Conservation (phyloP, 2,888 invertebrate genomes). For the Blastobasis adustella region DNA sequence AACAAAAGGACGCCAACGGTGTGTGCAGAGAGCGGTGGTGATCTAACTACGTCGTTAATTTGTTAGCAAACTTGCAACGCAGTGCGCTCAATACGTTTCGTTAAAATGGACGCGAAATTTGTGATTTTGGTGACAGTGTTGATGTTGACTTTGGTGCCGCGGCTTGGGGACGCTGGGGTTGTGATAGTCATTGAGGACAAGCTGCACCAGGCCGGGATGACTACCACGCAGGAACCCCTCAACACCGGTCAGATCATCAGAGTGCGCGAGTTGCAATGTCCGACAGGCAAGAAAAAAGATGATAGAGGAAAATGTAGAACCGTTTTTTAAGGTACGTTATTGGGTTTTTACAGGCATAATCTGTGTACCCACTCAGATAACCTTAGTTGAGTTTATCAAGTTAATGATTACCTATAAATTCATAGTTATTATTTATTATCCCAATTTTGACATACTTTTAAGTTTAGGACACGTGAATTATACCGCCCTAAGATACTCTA, state of each 20-base stretch:
- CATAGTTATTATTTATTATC: no score
- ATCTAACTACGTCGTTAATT: conserved; percentile 23
- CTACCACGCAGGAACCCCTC: conserved; percentile 18
- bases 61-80: conserved; percentile 22
- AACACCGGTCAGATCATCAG: conserved; percentile 45
- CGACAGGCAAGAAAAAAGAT: conserved; percentile 38
- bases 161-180: conserved; percentile 9
- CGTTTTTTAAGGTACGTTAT: conserved; percentile 28
- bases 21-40: conserved; percentile 52
- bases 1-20: conserved; percentile 42
- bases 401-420: no score
- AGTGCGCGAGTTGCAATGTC: conserved; percentile 44
- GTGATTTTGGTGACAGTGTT: conserved; percentile 22
- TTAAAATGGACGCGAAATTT: conserved; percentile 32
- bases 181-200: conserved; percentile 29
- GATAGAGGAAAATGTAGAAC: conserved; percentile 36
- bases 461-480: no score
- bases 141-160: conserved; percentile 8
- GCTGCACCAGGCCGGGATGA: conserved; percentile 16
- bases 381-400: no score
- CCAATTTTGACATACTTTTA: no score
- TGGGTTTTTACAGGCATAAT: no score
- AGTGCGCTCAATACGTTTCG: conserved; percentile 32
- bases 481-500: no score
- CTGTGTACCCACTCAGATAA: no score